Percentiles rank a stretch among this genome's conserved stretches.
Conservation (phyloP, 2,888 invertebrate genomes). For the Dusona sp. region DNA sequence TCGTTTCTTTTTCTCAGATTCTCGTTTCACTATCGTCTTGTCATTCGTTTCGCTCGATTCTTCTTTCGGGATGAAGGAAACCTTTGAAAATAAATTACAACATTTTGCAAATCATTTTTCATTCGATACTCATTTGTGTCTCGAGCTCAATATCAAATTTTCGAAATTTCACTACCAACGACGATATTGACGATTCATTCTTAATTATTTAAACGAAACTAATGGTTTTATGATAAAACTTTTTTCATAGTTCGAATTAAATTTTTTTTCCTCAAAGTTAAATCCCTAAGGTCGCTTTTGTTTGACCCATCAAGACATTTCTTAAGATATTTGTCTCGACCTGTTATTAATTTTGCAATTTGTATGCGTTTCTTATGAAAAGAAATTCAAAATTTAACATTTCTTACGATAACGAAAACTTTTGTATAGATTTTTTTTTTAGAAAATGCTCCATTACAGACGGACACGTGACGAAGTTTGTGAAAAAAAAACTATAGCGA, state of each 20-base stretch:
- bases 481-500: not conserved
- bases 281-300: too few species aligned
- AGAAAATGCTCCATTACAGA: not conserved
- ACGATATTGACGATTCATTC: too few species aligned
- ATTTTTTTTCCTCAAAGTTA: too few species aligned
- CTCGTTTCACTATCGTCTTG: conserved; percentile 70
- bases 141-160: too few species aligned
- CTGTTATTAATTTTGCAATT: not conserved
- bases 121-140: not conserved
- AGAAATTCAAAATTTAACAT: not conserved
- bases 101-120: not conserved
- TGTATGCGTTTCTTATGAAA: not conserved
- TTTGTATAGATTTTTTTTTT: not conserved
- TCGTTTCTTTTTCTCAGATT: conserved; percentile 86
- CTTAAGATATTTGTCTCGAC: too few species aligned
- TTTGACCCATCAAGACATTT: too few species aligned
- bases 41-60: conserved; percentile 41
- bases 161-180: too few species aligned
- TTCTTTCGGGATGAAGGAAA: conserved; percentile 70
- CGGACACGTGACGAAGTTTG: too few species aligned
- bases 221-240: too few species aligned
- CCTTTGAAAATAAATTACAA: conserved; percentile 65
- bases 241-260: too few species aligned
- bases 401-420: too few species aligned
- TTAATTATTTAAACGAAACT: too few species aligned